Base-by-base conservation (phyloP, 2,113 vertebrate genomes). In the Sigmodon hispidus region DNA sequence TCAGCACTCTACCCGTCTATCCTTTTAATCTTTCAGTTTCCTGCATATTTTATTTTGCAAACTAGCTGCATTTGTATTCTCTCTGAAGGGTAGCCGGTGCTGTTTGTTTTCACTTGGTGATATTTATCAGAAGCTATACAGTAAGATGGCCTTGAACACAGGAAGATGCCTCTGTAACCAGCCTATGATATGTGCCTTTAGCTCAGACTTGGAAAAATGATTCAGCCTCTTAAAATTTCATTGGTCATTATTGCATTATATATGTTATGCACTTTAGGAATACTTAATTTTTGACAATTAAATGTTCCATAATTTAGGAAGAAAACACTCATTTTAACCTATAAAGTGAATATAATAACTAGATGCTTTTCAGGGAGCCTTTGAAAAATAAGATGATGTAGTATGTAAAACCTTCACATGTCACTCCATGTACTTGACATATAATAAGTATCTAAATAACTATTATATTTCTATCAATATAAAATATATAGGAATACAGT, bases 401-500 rank as follows among this genome's bases (percentile, higher is more conserved):
- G 70, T 45, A 26, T 84, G 26, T 73, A n/a, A 87, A 52, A 3
- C 15, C 48, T n/a, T 67, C 48, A 87, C 9, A 48, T 31, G 21
- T n/a, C 9, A 34, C 59, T 36, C 7, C n/a, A 70, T 19, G 24
- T 75, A 69, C 34, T 10, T 61, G 22, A 24, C 29, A 31, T 73
- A 36, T 21, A 70, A 9, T 40, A 29, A 40, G 17, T 88, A 13
- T 55, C 24, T n/a, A 87, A 87, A n/a, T 57, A 57, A 57, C 31
- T 72, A 17, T 81, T 48, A 10, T 4, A 63, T 77, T 65, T 67
- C 8, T 52, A 19, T 72, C 2, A n/a, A 29, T 69, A 70, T 52
- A 67, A 94, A 80, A n/a, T 92, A 87, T 87, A 87, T 43, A 90
- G 63, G 36, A 91, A 65, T 12, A 70, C 73, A 92, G 65, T 87